These are phyloP conservation scores for Telenomus remus DNA, from an alignment of 1,140 invertebrate species.

Conservation along the genomic window DNA sequence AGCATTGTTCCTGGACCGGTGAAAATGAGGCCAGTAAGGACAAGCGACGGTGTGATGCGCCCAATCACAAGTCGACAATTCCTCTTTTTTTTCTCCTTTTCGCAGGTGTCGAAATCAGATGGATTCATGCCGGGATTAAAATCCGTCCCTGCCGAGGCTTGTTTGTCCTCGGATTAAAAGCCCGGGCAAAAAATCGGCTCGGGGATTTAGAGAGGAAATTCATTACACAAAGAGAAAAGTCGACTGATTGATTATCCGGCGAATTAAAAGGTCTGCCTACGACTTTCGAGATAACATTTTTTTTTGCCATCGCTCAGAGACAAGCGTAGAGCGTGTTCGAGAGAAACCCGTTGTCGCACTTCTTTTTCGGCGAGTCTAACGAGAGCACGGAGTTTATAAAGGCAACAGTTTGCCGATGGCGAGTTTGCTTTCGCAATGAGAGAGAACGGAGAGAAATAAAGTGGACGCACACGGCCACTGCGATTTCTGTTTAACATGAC, in stretches of 20 bases:
- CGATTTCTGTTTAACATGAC: conserved; percentile 64
- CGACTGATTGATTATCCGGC: no score
- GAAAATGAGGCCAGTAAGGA: conserved; percentile 38
- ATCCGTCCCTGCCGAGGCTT: not conserved
- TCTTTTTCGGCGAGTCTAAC: conserved; percentile 39
- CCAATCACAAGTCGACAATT: conserved; percentile 1
- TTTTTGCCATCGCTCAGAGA: no score
- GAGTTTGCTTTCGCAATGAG: conserved; percentile 53
- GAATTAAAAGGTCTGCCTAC: no score
- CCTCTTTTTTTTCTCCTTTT: conserved; percentile 11
- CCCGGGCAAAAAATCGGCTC: no score
- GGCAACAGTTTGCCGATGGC: conserved; percentile 37
- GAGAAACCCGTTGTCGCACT: not conserved
- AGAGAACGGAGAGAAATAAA: conserved; percentile 13
- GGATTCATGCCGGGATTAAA: conserved; percentile 18
- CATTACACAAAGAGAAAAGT: no score
- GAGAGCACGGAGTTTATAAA: conserved; percentile 32
- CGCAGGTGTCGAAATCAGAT: conserved; percentile 22
- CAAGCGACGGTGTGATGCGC: conserved; percentile 3
- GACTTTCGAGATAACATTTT: no score
- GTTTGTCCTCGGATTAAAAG: no score
- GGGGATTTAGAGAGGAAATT: no score
- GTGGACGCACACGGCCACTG: conserved; percentile 31
- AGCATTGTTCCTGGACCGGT: conserved; percentile 52
- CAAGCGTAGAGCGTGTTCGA: no score